Evolutionary conservation across 1,140 invertebrate genomes (phyloP).

Genomic region (Episyrphus balteatus): DNA sequence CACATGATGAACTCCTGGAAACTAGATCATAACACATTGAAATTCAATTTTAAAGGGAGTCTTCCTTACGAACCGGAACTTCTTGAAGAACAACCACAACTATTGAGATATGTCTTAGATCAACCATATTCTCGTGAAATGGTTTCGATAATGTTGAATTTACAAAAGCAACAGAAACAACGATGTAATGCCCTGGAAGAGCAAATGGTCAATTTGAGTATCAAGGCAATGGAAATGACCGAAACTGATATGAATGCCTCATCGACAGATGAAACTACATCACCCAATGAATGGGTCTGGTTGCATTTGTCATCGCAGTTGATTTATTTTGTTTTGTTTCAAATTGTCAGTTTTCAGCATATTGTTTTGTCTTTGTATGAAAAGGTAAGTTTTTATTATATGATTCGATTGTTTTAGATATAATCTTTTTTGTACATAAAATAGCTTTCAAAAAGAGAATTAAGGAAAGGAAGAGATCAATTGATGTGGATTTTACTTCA

Average conservation of each 20-base stretch:
- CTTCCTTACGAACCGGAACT: slow-evolving; percentile 84
- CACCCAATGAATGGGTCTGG: slow-evolving; percentile 60
- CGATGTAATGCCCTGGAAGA: slow-evolving; percentile 83
- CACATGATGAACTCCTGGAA: slow-evolving; percentile 86
- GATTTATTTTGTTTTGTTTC: slow-evolving; percentile 92
- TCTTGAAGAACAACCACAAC: slow-evolving; percentile 75
- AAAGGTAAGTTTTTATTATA: slow-evolving; percentile 51
- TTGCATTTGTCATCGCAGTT: slow-evolving; percentile 88
- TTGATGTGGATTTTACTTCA: slow-evolving; percentile 96
- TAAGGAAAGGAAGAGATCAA: slow-evolving; percentile 83
- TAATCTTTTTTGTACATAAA: slow-evolving; percentile 8
- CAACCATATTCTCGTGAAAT: slow-evolving; percentile 94
- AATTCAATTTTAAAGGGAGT: slow-evolving; percentile 82
- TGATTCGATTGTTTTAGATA: not conserved
- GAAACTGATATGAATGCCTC: slow-evolving; percentile 48
- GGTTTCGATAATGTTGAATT: slow-evolving; percentile 86
- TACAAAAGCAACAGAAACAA: slow-evolving; percentile 72
- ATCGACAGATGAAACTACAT: slow-evolving; percentile 26
- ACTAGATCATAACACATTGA: slow-evolving; percentile 72
- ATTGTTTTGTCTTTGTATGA: slow-evolving; percentile 82
- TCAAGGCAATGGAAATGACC: slow-evolving; percentile 83
- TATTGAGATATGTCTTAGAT: slow-evolving; percentile 83
- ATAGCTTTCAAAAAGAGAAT: slow-evolving; percentile 63
- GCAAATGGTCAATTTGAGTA: slow-evolving; percentile 82
- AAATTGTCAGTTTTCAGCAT: slow-evolving; percentile 86